These are phyloP conservation scores for Vanessa atalanta DNA, from an alignment of 1,140 invertebrate genomes.

Conservation along the genomic window DNA sequence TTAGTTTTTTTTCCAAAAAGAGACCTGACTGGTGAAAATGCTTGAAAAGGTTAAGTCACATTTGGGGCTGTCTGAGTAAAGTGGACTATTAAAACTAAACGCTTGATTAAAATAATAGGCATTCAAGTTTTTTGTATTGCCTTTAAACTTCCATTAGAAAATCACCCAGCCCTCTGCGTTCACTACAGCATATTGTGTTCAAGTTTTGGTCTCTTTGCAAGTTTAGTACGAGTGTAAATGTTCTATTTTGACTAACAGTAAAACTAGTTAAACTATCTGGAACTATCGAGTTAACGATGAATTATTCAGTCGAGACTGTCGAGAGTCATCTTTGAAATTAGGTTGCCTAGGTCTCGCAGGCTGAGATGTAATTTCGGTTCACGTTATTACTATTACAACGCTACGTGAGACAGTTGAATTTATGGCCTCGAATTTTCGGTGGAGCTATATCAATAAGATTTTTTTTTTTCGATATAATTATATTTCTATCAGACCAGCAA, in stretches of 20 bases:
- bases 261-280: slow-evolving; percentile 6
- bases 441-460: too few species aligned
- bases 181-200: too few species aligned
- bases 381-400: neutral
- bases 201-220: neutral
- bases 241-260: neutral
- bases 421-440: neutral
- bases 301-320: neutral
- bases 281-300: slow-evolving; percentile 3
- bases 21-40: too few species aligned
- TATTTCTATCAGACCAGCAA: too few species aligned
- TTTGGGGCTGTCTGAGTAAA: neutral
- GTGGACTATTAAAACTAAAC: neutral
- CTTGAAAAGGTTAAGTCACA: too few species aligned
- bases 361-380: neutral
- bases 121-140: too few species aligned
- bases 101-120: too few species aligned
- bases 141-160: too few species aligned
- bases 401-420: neutral
- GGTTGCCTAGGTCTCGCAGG: neutral
- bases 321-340: slow-evolving; percentile 12
- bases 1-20: too few species aligned
- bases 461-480: too few species aligned
- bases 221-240: neutral
- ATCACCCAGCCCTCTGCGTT: too few species aligned